Evolutionary conservation across 2,797 vertebrate species (phyloP), one percentile per base, ranked within the genome.

Genomic region (Passerculus sandwichensis): DNA sequence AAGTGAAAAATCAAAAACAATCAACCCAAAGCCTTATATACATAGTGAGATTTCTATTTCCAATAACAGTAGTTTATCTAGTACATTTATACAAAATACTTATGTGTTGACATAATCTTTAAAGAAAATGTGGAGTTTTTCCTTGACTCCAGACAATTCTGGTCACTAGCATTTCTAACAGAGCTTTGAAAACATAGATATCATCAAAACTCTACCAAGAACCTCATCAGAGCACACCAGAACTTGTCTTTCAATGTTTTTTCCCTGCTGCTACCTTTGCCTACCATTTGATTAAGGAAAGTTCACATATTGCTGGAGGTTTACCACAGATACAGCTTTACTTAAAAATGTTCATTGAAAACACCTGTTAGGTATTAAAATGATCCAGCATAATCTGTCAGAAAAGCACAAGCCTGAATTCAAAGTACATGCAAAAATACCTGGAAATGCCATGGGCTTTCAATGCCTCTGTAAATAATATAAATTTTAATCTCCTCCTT

Each of bases 271-370:
- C 66, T 82, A 84, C 11, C 38, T 89, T 18, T 56, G 69, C 11
- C 34, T 47, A 85, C 48, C 27, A 53, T 86, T 96, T 88, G 38
- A 89, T 96, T 61, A 84, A 73, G 85, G 85, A 87, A 93, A 72
- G 34, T 78, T 94, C 56, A 85, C 25, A 3, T 88, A 75, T 76
- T 76, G 60, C 30, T 91, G 61, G 67, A 56, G 36, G 19, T 87
- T 93, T 94, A 73, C 47, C 29, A 51, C 26, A 95, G 73, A 94
- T 38, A 85, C 5, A 92, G 83, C 34, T 42, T 92, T 94, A 83
- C 66, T 75, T 94, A 50, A 92, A 96, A 86, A 85, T 27, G 32
- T 64, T 97, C 61, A 61, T 91, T 95, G 92, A 92, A 95, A 91
- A 79, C 76, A 96, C 36, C 57, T 90, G 36, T 59, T 91, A 54